These are phyloP conservation scores for Zelleria hepariella DNA, from an alignment of 2,888 invertebrate genomes.

Conservation along the genomic window DNA sequence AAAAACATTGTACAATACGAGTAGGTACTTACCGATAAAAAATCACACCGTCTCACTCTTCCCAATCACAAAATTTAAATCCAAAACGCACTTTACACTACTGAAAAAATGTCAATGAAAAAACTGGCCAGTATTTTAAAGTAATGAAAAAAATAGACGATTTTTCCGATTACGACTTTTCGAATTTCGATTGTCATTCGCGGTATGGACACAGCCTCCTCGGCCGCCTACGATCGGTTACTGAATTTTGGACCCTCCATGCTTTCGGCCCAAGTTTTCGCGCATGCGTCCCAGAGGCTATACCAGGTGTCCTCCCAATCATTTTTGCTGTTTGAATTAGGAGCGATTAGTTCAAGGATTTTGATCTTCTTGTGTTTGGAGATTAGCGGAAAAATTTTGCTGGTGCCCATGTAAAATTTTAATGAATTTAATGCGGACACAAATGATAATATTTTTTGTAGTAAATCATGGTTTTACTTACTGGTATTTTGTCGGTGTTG, in stretches of 20 bases:
- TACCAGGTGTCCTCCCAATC: slow-evolving; percentile 24
- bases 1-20: no score
- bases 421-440: no score
- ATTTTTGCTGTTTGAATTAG: not conserved
- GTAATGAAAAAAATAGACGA: not conserved
- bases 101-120: not conserved
- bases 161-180: not conserved
- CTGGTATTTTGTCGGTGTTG: no score
- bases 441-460: no score
- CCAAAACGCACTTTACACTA: not conserved
- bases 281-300: slow-evolving; percentile 37
- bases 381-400: not conserved
- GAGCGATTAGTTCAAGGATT: not conserved
- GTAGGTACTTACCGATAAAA: no score
- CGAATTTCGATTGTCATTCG: not conserved
- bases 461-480: no score
- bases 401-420: no score
- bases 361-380: not conserved
- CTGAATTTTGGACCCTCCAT: slow-evolving; percentile 32
- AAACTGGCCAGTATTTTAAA: not conserved
- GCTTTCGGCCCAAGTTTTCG: slow-evolving; percentile 32
- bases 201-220: slow-evolving; percentile 7
- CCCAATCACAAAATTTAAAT: not conserved
- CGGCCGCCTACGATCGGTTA: slow-evolving; percentile 29
- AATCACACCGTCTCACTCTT: no score